Conservation (phyloP, 1,140 invertebrate species). For the Hylaeus volcanicus region DNA sequence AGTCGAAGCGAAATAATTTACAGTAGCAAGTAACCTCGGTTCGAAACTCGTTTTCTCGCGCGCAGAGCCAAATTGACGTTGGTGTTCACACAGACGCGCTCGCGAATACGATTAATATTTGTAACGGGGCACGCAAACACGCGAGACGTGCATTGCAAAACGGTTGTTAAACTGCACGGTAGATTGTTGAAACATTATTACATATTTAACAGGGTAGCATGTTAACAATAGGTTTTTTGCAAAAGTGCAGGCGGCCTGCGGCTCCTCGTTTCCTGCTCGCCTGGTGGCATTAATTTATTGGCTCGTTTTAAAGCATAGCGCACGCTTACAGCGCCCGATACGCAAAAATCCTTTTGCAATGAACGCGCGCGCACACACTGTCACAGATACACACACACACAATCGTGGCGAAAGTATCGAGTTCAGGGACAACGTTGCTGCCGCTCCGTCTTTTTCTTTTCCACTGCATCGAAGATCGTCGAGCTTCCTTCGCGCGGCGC, state of each 20-base stretch:
- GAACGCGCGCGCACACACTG: neutral
- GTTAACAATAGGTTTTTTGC: slow-evolving; percentile 62
- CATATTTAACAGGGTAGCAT: slow-evolving; percentile 59
- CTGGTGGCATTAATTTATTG: slow-evolving; percentile 65
- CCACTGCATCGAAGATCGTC: neutral
- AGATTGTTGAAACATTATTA: slow-evolving; percentile 61
- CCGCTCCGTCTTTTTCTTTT: neutral
- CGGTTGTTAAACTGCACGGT: slow-evolving; percentile 33
- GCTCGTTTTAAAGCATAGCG: slow-evolving; percentile 31
- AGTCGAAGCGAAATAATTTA: neutral
- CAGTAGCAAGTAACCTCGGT: neutral
- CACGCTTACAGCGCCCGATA: slow-evolving; percentile 25
- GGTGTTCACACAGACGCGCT: neutral
- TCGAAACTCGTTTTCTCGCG: neutral
- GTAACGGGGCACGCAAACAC: neutral
- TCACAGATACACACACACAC: neutral
- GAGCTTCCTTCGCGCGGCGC: neutral
- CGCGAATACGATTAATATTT: neutral
- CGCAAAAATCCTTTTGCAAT: slow-evolving; percentile 46
- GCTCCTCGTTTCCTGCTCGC: slow-evolving; percentile 38
- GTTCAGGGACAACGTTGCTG: slow-evolving; percentile 46
- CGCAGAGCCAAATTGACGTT: neutral
- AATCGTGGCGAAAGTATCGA: slow-evolving; percentile 61
- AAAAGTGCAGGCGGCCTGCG: slow-evolving; percentile 33
- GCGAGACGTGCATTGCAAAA: neutral